Evolutionary conservation across 2,888 invertebrate genomes (phyloP), one percentile per base, ranked within the genome.

Genomic region (Hydraecia micacea): DNA sequence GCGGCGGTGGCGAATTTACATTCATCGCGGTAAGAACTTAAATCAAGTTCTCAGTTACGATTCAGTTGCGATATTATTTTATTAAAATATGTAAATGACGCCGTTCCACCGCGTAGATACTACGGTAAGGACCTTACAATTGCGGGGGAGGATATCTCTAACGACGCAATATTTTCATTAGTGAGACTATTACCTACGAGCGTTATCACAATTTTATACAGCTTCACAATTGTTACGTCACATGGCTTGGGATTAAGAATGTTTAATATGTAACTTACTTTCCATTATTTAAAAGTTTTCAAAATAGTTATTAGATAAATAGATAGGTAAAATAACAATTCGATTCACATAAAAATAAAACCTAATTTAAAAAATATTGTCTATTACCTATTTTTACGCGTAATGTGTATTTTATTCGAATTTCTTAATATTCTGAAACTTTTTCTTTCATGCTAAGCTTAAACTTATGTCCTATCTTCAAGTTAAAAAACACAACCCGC

Each of bases 21-120:
- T 97, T 97, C 96, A 96, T 96, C 96, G 96, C 95, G 95, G 96
- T 96, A 96, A 97, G 96, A 96, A 96, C 96, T 97, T 97, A 96
- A 97, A 97, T 97, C 97, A 96, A 96, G 96, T 96, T 96, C 97
- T 96, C 96, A 94, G 96, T 96, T 96, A 96, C 96, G 95, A 96
- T 96, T 97, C 97, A 95, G 96, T 96, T 96, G 96, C 96, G 95
- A 96, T 96, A 96, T 96, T 96, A 96, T 97, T 97, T 96, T 96
- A 97, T 96, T 96, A 97, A 96, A 96, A 97, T 96, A 96, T 97
- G 96, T 96, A 96, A 96, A 97, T 96, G 95, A 94, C 92, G 94
- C 93, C 94, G 93, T 95, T 96, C 92, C 93, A 93, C 89, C 91
- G 92, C 94, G 93, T 91, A 94, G 94, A 94, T 94, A 94, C 94